Conservation (phyloP, 2,888 invertebrate species). For the Melinaea menophilus region DNA sequence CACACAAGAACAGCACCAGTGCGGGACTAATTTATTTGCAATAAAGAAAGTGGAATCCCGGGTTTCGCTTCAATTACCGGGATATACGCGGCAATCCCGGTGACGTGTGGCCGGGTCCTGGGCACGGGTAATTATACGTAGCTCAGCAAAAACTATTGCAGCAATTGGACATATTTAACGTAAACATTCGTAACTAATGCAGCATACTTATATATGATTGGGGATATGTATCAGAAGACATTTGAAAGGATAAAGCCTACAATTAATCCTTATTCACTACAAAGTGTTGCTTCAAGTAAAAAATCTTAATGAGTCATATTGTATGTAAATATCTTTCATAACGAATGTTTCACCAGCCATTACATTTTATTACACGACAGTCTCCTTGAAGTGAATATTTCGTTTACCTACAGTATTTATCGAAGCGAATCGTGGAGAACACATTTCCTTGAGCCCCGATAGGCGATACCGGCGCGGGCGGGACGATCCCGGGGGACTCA, state of each 20-base stretch:
- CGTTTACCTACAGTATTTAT: constrained; percentile 28
- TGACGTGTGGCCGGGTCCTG: constrained; percentile 68
- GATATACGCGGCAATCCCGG: constrained; percentile 74
- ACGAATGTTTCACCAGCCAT: no score
- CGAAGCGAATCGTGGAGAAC: constrained; percentile 36
- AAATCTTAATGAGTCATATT: no score
- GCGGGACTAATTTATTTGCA: constrained; percentile 74
- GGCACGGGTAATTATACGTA: constrained; percentile 70
- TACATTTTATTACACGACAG: neutral
- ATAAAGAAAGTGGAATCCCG: constrained; percentile 77
- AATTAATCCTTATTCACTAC: no score
- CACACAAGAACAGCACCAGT: constrained; percentile 62
- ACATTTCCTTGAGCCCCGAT: constrained; percentile 51
- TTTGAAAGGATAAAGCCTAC: no score
- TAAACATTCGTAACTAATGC: neutral
- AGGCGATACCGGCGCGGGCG: constrained; percentile 47
- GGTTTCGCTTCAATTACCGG: constrained; percentile 75
- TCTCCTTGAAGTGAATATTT: constrained; percentile 28
- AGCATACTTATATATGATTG: neutral
- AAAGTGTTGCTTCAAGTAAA: no score
- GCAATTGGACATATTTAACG: constrained; percentile 44
- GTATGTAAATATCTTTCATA: no score
- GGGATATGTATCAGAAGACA: no score
- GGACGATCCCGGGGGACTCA: constrained; percentile 60
- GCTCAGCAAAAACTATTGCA: constrained; percentile 49